Evolutionary conservation across 37 sponge, comb jelly and placozoan species (phyloP).

Genomic region (Ephydatia muelleri): DNA sequence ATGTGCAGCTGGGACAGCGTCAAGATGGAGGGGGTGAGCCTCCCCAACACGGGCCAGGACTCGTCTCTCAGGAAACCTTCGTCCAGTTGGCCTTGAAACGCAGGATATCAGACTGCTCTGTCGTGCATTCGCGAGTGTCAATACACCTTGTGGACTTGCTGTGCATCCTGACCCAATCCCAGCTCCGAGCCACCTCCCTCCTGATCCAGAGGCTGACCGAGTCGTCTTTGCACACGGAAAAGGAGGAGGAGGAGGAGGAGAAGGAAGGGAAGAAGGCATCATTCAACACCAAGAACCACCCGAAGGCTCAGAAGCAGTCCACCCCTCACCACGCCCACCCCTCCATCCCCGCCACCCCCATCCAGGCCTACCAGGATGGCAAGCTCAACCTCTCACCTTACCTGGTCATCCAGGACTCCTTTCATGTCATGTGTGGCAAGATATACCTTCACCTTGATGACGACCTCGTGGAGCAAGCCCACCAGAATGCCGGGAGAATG

Average conservation of each 20-base stretch:
- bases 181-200: conserved; percentile 71
- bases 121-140: conserved; percentile 43
- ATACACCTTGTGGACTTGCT: conserved; percentile 66
- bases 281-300: neutral
- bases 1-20: conserved; percentile 53
- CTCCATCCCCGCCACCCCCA: conserved; percentile 9
- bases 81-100: conserved; percentile 60
- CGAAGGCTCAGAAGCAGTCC: neutral
- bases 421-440: conserved; percentile 66
- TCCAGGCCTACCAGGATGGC: conserved; percentile 58
- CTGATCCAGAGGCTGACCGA: conserved; percentile 68
- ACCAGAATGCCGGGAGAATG: neutral
- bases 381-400: conserved; percentile 38
- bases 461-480: conserved; percentile 21
- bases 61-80: conserved; percentile 42
- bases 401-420: conserved; percentile 75
- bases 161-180: conserved; percentile 79
- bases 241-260: conserved; percentile 1
- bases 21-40: conserved; percentile 55
- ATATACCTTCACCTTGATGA: conserved; percentile 80
- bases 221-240: conserved; percentile 37
- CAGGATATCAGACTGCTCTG: conserved; percentile 44
- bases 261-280: neutral
- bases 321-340: too few relatives aligned
- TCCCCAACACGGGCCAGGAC: neutral